These are phyloP conservation scores for Pteronura brasiliensis DNA, from an alignment of 2,113 vertebrate genomes.

Conservation along the genomic window DNA sequence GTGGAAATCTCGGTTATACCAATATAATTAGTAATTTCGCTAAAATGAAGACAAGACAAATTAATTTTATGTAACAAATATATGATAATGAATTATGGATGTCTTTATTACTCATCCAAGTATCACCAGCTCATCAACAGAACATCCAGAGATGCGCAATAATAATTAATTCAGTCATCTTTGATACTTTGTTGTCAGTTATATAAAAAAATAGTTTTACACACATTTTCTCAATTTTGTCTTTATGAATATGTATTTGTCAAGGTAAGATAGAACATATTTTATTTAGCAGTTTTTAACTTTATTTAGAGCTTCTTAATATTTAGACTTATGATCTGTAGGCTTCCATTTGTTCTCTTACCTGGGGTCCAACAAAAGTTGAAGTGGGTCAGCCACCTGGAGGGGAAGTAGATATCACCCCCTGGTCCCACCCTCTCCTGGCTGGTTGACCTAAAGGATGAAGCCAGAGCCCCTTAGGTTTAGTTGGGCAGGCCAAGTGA, in stretches of 20 bases:
- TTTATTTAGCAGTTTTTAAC: slow-evolving; percentile 42
- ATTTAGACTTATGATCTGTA: not conserved
- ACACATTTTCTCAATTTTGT: slow-evolving; percentile 39
- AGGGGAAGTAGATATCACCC: not conserved
- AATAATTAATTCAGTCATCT: slow-evolving; percentile 54
- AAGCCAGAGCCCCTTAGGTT: not conserved
- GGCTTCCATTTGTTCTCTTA: not conserved
- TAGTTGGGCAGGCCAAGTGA: not conserved
- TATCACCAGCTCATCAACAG: slow-evolving; percentile 26
- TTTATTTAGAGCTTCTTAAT: slow-evolving; percentile 46
- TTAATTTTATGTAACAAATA: slow-evolving; percentile 57
- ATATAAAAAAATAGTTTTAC: slow-evolving; percentile 46
- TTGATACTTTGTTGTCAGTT: slow-evolving; percentile 45
- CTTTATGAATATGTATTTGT: slow-evolving; percentile 45
- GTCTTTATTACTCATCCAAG: slow-evolving; percentile 33
- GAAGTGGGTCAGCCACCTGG: not conserved
- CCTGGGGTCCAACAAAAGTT: not conserved
- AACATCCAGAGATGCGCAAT: not conserved
- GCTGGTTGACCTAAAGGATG: not conserved
- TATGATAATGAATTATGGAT: slow-evolving; percentile 55
- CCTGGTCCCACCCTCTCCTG: not conserved
- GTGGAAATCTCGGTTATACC: slow-evolving; percentile 20
- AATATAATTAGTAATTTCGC: slow-evolving; percentile 11
- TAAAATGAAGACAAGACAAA: slow-evolving; percentile 37
- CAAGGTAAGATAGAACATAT: slow-evolving; percentile 40